A percentile compares a stretch with the other conserved stretches of the same genome.
phyloP scores from a whole-genome alignment of 2,797 vertebrate genomes.

The Schizothorax lantsangensis region DNA sequence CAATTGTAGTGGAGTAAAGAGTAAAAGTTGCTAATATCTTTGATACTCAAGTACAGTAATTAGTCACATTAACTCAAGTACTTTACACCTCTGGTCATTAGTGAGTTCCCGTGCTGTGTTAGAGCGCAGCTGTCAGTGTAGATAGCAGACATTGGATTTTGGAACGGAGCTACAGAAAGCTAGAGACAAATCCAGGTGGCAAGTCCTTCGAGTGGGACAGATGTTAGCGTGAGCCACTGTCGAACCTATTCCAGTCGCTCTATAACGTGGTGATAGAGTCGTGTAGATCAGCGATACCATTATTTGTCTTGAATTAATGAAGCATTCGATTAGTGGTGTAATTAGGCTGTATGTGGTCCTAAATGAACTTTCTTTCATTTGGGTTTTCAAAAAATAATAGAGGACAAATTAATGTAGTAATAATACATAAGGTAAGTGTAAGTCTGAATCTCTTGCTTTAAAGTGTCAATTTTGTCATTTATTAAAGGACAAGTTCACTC shows the following conservation, averaged over 20 bases:
- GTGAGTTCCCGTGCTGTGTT: not conserved
- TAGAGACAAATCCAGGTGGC: slow-evolving; percentile 86
- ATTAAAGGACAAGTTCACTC: not conserved
- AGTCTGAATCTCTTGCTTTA: slow-evolving; percentile 30
- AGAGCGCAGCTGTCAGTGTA: not conserved
- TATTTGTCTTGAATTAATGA: slow-evolving; percentile 3
- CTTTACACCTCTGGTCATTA: too few species aligned
- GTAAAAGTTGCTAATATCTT: too few species aligned
- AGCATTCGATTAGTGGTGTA: not conserved
- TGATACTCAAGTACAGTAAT: too few species aligned
- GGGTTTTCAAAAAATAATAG: slow-evolving; percentile 33
- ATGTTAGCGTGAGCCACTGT: slow-evolving; percentile 17
- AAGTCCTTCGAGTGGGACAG: slow-evolving; percentile 26
- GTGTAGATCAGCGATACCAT: not conserved
- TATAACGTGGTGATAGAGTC: not conserved
- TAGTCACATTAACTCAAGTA: too few species aligned
- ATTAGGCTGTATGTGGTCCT: slow-evolving; percentile 47
- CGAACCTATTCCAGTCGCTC: not conserved
- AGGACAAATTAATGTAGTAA: slow-evolving; percentile 5
- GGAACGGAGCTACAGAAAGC: slow-evolving; percentile 73
- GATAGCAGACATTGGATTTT: slow-evolving; percentile 61
- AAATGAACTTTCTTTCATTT: slow-evolving; percentile 39
- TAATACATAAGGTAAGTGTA: slow-evolving; percentile 51
- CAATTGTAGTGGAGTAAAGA: too few species aligned
- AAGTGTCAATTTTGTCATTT: not conserved